Base-by-base conservation (phyloP, 2,888 invertebrate species). In the Stictocephala bisonia region DNA sequence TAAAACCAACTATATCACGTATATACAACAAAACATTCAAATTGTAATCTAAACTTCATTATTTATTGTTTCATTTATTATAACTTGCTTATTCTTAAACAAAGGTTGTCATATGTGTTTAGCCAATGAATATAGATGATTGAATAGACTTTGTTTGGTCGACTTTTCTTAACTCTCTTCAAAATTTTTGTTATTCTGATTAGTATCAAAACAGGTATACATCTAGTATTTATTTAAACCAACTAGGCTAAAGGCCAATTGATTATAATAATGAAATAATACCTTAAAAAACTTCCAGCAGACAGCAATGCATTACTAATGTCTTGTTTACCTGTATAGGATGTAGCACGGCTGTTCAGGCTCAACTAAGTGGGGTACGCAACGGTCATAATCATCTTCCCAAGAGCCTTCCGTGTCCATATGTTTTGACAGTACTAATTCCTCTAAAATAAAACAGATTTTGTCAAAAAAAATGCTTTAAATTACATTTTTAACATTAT, bases 281-380 rank as follows among this genome's bases (percentile, higher is more conserved):
- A 50, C n/a, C 27, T 1, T 31, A 50, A 51, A 9, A 27, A 50
- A 24, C 6, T 68, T 40, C 35, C 35, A 7, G 11, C 7, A 22
- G 18, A 66, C 44, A 53, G 29, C 35, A 51, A 48, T 11, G 29
- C n/a, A n/a, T n/a, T n/a, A n/a, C n/a, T n/a, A n/a, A n/a, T n/a
- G n/a, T n/a, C n/a, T n/a, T 50, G 72, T 60, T 76, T 84, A 90
- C 90, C 95, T 90, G 83, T 92, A 96, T 68, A 99, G 86, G 78
- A 99, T 89, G 83, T 96, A 99, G 80, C 96, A 95, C 22, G 99
- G 99, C 80, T 93, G 90, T 82, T 91, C 90, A 80, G 91, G 91
- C 79, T 92, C 90, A 64, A 95, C 86, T 74, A 94, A 82, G 0
- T 90, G 88, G 56, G 88, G 86, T 58, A 96, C 86, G 83, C 90